Evolutionary conservation across 1,140 invertebrate species (phyloP).

Genomic region (Ostrea denselamellosa): DNA sequence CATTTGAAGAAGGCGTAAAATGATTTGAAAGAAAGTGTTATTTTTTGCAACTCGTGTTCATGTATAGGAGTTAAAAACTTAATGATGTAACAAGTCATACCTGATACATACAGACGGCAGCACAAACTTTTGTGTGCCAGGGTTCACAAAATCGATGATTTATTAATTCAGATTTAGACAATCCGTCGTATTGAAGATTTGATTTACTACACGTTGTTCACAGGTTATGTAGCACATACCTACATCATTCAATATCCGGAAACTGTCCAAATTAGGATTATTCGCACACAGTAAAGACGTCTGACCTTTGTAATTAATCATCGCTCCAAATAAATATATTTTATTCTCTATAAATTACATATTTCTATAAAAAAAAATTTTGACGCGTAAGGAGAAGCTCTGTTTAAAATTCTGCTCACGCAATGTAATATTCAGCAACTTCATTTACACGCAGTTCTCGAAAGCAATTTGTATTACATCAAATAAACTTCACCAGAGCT

Average conservation of each 20-base stretch:
- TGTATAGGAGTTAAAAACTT: too few species aligned
- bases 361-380: too few species aligned
- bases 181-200: not conserved
- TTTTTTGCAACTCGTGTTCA: too few species aligned
- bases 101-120: not conserved
- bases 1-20: too few species aligned
- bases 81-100: too few species aligned
- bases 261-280: not conserved
- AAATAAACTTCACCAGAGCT: not conserved
- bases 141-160: not conserved
- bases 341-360: not conserved
- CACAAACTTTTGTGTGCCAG: not conserved
- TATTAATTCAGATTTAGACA: not conserved
- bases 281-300: not conserved
- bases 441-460: not conserved
- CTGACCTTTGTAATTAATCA: not conserved
- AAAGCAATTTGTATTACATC: not conserved
- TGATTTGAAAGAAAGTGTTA: too few species aligned
- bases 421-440: not conserved
- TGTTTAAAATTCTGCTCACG: not conserved
- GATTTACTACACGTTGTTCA: not conserved
- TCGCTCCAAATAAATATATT: not conserved
- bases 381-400: too few species aligned
- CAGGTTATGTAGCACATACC: not conserved
- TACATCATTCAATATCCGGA: not conserved